Conservation (phyloP, 2,113 vertebrate genomes). For the Ictidomys tridecemlineatus region DNA sequence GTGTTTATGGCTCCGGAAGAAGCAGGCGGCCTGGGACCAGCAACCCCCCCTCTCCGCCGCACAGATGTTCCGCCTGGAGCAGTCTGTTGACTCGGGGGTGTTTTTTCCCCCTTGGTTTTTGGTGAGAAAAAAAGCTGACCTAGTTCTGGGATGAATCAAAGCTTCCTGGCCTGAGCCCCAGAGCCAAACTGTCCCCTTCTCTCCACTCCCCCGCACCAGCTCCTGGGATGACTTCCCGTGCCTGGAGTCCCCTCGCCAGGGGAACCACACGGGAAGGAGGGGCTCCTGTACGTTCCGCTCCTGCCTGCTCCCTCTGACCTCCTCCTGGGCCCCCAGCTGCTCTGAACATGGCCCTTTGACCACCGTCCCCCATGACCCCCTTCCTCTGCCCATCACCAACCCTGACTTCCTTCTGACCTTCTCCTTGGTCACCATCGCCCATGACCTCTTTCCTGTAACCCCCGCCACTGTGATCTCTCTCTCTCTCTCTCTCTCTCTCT, state of each 20-base stretch:
- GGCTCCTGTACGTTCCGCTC: not conserved
- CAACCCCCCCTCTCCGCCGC: not conserved
- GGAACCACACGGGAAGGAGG: not conserved
- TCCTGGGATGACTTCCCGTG: not conserved
- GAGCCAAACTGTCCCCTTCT: conserved; percentile 36
- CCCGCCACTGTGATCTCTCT: not conserved
- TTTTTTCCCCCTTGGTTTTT: conserved; percentile 59
- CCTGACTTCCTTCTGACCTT: no score
- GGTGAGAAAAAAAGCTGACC: conserved; percentile 79
- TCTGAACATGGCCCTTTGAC: not conserved
- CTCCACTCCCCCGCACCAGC: conserved; percentile 24
- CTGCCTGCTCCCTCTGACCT: no score
- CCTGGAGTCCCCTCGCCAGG: conserved; percentile 37
- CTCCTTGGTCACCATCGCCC: not conserved
- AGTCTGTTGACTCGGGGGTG: conserved; percentile 49
- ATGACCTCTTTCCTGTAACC: not conserved
- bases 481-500: no score
- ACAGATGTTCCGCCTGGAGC: conserved; percentile 62
- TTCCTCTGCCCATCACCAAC: not conserved
- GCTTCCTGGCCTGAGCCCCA: conserved; percentile 79
- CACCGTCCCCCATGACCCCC: not conserved
- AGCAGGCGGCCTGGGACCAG: not conserved
- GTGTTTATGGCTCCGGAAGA: not conserved
- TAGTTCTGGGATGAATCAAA: conserved; percentile 84
- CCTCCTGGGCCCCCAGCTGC: not conserved